A percentile compares a stretch with the other conserved stretches of the same genome.
Evolutionary conservation across 2,888 invertebrate genomes (phyloP).

Genomic region (Epistrophe eligans): DNA sequence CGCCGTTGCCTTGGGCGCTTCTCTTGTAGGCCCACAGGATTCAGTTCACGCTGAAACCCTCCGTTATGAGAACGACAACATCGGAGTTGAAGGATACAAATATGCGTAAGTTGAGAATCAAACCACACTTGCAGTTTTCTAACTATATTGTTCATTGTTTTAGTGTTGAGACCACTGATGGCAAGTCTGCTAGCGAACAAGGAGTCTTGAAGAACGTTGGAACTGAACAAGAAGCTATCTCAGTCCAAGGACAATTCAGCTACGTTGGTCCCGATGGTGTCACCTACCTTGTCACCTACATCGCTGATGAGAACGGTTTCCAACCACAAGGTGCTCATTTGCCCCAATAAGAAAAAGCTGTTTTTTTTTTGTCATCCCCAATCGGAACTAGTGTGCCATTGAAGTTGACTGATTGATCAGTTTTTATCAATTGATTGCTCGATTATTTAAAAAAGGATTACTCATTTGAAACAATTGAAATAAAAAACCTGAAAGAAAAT

Average conservation of each 20-base stretch:
- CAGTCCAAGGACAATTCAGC: conserved; percentile 80
- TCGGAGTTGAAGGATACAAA: conserved; percentile 85
- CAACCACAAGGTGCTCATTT: conserved; percentile 82
- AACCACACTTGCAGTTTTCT: not conserved
- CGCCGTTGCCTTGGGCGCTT: conserved; percentile 78
- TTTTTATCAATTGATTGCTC: conserved; percentile 3
- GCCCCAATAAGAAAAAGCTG: not conserved
- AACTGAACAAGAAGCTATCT: conserved; percentile 79
- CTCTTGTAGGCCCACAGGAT: conserved; percentile 53
- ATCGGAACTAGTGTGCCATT: not conserved
- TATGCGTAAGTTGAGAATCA: conserved; percentile 85
- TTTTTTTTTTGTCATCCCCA: no score
- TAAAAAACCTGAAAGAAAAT: not conserved
- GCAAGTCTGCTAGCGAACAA: conserved; percentile 72
- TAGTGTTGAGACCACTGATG: conserved; percentile 82
- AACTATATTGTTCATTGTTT: conserved; percentile 75
- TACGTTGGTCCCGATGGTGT: conserved; percentile 80
- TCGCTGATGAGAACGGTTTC: conserved; percentile 85
- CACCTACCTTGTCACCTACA: conserved; percentile 79
- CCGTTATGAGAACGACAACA: conserved; percentile 85
- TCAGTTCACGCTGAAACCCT: conserved; percentile 85
- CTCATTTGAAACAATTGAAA: not conserved
- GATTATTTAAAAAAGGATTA: not conserved
- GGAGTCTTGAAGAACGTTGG: conserved; percentile 76
- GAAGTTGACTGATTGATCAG: conserved; percentile 19